Evolutionary conservation across 2,797 vertebrate species (phyloP).

Genomic region (Liparis tanakae): DNA sequence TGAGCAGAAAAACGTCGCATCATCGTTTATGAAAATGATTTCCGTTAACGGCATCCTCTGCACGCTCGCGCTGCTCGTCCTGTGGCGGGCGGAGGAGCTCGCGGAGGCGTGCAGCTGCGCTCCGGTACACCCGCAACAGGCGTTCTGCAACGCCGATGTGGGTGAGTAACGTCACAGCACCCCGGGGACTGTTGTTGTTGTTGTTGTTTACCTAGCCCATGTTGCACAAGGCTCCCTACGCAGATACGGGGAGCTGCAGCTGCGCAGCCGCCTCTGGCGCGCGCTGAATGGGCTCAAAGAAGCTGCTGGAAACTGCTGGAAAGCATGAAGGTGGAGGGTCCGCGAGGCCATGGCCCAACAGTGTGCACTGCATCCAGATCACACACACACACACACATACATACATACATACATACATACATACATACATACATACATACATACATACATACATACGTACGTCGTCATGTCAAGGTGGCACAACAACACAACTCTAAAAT

Average conservation of each 20-base stretch:
- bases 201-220: constrained; percentile 50
- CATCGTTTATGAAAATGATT: constrained; percentile 75
- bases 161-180: constrained; percentile 84
- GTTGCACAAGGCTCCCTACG: constrained; percentile 30
- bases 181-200: constrained; percentile 21
- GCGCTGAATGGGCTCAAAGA: constrained; percentile 8
- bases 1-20: constrained; percentile 40
- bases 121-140: constrained; percentile 96
- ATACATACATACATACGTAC: constrained; percentile 22
- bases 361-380: constrained; percentile 14
- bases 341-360: constrained; percentile 55
- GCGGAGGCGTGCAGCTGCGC: constrained; percentile 96
- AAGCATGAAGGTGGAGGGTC: constrained; percentile 37
- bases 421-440: not conserved
- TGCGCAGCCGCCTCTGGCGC: constrained; percentile 18
- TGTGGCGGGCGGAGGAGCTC: constrained; percentile 87
- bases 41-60: constrained; percentile 79
- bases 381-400: not conserved
- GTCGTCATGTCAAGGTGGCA: constrained; percentile 24
- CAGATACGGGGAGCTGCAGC: constrained; percentile 20
- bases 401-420: constrained; percentile 20
- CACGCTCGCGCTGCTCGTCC: constrained; percentile 83
- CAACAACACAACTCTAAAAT: not conserved
- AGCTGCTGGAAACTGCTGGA: constrained; percentile 50
- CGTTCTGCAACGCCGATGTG: constrained; percentile 96